A percentile compares a stretch with the other conserved stretches of the same genome.
These are phyloP conservation scores for Strigamia crassipes DNA, from an alignment of 2,888 invertebrate genomes.

Conservation along the genomic window DNA sequence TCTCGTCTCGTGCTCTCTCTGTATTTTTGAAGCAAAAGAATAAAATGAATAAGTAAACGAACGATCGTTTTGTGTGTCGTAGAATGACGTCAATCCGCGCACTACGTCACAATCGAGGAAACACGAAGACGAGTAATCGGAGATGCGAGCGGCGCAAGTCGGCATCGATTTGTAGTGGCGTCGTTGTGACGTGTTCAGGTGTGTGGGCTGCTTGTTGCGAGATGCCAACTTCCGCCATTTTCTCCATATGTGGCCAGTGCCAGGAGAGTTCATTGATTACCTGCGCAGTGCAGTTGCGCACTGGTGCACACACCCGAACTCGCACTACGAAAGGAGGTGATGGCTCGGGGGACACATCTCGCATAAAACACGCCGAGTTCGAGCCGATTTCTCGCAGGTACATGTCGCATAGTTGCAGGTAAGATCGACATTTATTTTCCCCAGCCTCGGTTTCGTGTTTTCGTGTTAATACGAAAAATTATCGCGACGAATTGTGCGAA, in stretches of 20 bases:
- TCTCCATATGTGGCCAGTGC: constrained; percentile 33
- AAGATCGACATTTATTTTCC: not conserved
- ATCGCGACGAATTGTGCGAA: too few species aligned
- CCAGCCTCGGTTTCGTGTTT: too few species aligned
- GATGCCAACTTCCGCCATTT: constrained; percentile 27
- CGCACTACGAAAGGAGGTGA: constrained; percentile 11
- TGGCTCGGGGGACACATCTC: constrained; percentile 34
- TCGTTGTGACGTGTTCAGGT: not conserved
- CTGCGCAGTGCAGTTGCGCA: constrained; percentile 29
- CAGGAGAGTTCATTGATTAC: constrained; percentile 24
- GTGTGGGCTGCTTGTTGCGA: not conserved
- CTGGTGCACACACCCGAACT: not conserved
- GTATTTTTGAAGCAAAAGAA: too few species aligned
- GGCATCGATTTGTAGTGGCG: constrained; percentile 12
- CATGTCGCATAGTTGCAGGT: not conserved
- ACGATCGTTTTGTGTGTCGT: too few species aligned
- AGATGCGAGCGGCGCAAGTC: not conserved
- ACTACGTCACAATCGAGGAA: constrained; percentile 6
- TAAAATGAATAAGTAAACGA: too few species aligned
- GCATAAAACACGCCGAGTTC: constrained; percentile 18
- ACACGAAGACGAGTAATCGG: not conserved
- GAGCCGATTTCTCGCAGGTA: constrained; percentile 19
- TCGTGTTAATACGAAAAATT: too few species aligned
- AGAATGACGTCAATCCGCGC: not conserved
- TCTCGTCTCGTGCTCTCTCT: too few species aligned